Conservation (phyloP, 1,140 invertebrate genomes). For the Wiebesia pumilae region DNA sequence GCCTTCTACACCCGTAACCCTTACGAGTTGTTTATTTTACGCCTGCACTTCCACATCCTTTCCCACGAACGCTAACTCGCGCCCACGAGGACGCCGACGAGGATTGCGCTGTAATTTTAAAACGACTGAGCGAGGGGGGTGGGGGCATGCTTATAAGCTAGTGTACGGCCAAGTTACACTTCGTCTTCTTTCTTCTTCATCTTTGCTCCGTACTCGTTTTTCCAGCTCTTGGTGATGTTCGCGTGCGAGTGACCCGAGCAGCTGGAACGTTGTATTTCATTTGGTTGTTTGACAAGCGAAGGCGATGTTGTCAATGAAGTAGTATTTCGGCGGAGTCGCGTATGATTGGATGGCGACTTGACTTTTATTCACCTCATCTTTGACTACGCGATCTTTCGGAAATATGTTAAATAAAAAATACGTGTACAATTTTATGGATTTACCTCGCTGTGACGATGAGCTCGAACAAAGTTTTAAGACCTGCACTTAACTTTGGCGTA, state of each 20-base stretch:
- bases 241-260: background rate
- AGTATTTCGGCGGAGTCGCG: background rate
- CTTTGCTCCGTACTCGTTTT: background rate
- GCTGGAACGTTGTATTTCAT: background rate
- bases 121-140: constrained; percentile 17
- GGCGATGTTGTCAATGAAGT: background rate
- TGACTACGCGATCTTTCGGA: background rate
- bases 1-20: constrained; percentile 21
- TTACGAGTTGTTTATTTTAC: constrained; percentile 57
- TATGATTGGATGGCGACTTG: background rate
- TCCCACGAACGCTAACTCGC: constrained; percentile 58
- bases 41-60: constrained; percentile 55
- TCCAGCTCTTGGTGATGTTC: background rate
- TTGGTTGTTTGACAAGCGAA: background rate
- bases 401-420: background rate
- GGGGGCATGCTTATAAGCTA: background rate
- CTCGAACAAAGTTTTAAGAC: background rate
- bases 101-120: constrained; percentile 55
- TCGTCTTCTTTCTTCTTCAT: background rate
- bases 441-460: background rate
- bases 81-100: constrained; percentile 28
- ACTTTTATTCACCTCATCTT: background rate
- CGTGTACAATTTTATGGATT: too few relatives aligned
- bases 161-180: background rate
- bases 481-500: background rate